Evolutionary conservation across 2,888 invertebrate species (phyloP).

Genomic region (Baronia brevicornis): DNA sequence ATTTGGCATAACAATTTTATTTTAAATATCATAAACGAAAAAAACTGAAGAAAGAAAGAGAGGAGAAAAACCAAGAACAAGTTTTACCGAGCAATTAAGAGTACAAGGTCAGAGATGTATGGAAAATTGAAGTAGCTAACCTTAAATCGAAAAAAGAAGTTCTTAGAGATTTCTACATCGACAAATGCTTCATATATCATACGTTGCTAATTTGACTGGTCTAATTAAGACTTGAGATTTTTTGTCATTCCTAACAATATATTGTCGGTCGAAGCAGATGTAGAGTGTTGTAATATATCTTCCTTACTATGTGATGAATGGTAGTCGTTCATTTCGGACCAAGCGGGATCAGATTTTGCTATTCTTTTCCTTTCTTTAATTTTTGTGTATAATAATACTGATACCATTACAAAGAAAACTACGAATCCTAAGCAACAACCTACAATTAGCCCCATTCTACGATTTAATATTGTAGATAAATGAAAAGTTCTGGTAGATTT

Average conservation of each 20-base stretch:
- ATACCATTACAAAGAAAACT: constrained; percentile 66
- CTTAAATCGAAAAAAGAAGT: too few relatives aligned
- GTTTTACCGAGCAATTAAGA: too few relatives aligned
- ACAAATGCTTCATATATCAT: constrained; percentile 13
- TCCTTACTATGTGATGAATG: constrained; percentile 68
- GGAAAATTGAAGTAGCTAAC: too few relatives aligned
- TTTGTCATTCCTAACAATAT: constrained; percentile 66
- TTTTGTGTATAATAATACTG: constrained; percentile 62
- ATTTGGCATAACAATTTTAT: too few relatives aligned
- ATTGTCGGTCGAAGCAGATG: constrained; percentile 65
- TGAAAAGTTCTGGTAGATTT: constrained; percentile 46
- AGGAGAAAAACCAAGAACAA: too few relatives aligned
- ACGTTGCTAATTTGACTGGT: constrained; percentile 33
- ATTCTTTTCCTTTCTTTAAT: constrained; percentile 66
- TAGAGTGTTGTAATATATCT: constrained; percentile 60
- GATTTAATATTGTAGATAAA: constrained; percentile 49
- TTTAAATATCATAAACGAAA: too few relatives aligned
- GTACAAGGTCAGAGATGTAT: too few relatives aligned
- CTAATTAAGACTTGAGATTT: constrained; percentile 48
- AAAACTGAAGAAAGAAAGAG: too few relatives aligned
- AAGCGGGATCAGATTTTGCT: constrained; percentile 61
- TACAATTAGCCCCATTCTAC: constrained; percentile 64
- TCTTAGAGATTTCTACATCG: too few relatives aligned
- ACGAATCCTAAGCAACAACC: constrained; percentile 63
- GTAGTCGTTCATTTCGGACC: constrained; percentile 69